Evolutionary conservation across 2,797 vertebrate genomes (phyloP), one percentile per base, ranked within the genome.

Genomic region (Ciconia nigra): DNA sequence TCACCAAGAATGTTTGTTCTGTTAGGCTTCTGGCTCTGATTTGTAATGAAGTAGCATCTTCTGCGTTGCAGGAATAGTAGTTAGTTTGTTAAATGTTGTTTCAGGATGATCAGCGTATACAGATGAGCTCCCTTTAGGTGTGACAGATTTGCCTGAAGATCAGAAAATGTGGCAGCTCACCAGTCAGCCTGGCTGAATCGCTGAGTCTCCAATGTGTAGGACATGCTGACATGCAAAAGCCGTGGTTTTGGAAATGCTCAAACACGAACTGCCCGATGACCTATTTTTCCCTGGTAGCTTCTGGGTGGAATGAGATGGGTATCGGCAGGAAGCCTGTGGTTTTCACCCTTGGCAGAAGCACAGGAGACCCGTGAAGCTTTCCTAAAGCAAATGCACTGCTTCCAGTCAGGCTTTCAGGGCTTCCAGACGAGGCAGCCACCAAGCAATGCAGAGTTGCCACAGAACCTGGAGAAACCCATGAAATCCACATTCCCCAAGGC

Each of bases 21-120:
- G 19, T 74, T 42, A 66, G 11, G 11, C 13, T 49, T 77, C 51
- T 77, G 52, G 15, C 58, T 84, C 41, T 82, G 58, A 65, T 71
- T 90, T 89, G 52, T 86, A 84, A 65, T 52, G 70, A 84, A 87
- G 29, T 39, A 67, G 11, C 55, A 25, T 37, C 28, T 91, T 89
- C 42, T 58, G 18, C 15, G 5, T 52, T 86, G 61, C 26, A 83
- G 65, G 55, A 80, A 67, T 25, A 41, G 18, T 37, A 61, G n/a
- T 66, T 37, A 54, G n/a, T 37, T 58, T 71, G 16, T 81, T 74
- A 85, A 72, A 11, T 22, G 33, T 33, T 91, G 25, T 31, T 87
- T 93, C 28, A 22, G n/a, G 41, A 46, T 28, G 41, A 46, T 52
- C 44, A 61, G 5, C 6, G 2, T 35, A 26, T 13, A 71, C 0